Evolutionary conservation across 2,797 vertebrate genomes (phyloP), one percentile per base, ranked within the genome.

Genomic region (Huso huso): DNA sequence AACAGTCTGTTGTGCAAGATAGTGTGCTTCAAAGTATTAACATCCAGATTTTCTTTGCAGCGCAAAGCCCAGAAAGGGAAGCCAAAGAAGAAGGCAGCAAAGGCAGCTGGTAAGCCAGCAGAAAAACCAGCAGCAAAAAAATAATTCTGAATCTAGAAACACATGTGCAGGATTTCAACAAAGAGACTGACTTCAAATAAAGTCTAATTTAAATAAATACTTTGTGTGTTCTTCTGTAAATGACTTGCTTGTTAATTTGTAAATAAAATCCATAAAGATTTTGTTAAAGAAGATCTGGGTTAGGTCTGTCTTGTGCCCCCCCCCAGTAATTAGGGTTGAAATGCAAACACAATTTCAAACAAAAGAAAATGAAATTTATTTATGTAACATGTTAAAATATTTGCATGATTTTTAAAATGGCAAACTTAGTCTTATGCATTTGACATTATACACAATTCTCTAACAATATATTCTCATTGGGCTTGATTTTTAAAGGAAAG

Each of bases 21-120:
- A 37, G 23, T 37, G 23, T 37, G 23, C 23, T 37, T 37, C 23
- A 37, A 37, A 37, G 23, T 37, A 37, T 37, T 37, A 37, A 37
- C 23, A 37, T 4, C 23, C 23, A 37, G 23, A 37, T 37, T 37
- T 3, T 68, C 50, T 68, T 13, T 10, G 10, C 62, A 90, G 89
- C 82, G 88, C 74, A 87, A 89, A 79, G 85, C 78, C 51, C 91
- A 92, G 83, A 89, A 84, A 76, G 90, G 84, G 77, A 90, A 83
- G 76, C 79, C 74, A 23, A 78, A 77, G 70, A 83, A 69, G 70
- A 15, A 53, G 64, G 49, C n/a, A 2, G 64, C 59, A 2, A 37
- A 37, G 23, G 23, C 23, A 37, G 23, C 23, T 37, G 15, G 15
- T 18, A 18, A 18, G 15, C 15, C 15, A 18, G 15, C 15, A 18